A percentile compares a stretch with the other conserved stretches of the same genome.
phyloP scores from a whole-genome alignment of 2,888 invertebrate genomes.

The Thysanoteuthis rhombus region DNA sequence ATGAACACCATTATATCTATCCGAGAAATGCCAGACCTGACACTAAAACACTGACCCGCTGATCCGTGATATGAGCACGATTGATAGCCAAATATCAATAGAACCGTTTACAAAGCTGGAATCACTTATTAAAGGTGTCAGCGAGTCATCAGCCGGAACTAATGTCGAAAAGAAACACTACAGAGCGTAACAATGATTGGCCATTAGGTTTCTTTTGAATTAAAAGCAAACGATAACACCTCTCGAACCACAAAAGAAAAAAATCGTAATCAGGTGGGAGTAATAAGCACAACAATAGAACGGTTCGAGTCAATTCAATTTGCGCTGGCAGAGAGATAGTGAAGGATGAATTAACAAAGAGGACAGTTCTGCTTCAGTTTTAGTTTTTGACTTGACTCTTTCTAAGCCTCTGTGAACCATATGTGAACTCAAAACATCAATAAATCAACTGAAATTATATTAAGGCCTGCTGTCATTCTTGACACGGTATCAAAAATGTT shows the following conservation, averaged over 20 bases:
- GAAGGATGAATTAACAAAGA: not conserved
- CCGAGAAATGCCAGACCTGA: not conserved
- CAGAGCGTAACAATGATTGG: not conserved
- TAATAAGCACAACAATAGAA: not conserved
- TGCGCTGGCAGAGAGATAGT: not conserved
- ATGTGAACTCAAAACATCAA: not conserved
- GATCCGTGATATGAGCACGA: not conserved
- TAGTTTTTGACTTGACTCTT: not conserved
- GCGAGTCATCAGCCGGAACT: not conserved
- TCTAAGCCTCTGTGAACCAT: not conserved
- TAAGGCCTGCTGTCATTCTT: no score
- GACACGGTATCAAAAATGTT: no score
- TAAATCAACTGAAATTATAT: not conserved
- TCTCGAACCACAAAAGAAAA: not conserved
- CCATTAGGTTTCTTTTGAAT: not conserved
- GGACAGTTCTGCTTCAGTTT: not conserved
- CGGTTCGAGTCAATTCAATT: not conserved
- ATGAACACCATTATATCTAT: not conserved
- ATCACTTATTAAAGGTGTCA: not conserved
- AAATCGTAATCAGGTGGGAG: not conserved
- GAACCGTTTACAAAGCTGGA: not conserved
- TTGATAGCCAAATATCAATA: not conserved
- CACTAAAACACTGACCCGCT: conserved; percentile 12
- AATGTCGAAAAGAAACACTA: not conserved
- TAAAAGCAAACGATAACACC: not conserved